These are phyloP conservation scores for Halictus rubicundus DNA, from an alignment of 1,140 invertebrate genomes.

Conservation along the genomic window DNA sequence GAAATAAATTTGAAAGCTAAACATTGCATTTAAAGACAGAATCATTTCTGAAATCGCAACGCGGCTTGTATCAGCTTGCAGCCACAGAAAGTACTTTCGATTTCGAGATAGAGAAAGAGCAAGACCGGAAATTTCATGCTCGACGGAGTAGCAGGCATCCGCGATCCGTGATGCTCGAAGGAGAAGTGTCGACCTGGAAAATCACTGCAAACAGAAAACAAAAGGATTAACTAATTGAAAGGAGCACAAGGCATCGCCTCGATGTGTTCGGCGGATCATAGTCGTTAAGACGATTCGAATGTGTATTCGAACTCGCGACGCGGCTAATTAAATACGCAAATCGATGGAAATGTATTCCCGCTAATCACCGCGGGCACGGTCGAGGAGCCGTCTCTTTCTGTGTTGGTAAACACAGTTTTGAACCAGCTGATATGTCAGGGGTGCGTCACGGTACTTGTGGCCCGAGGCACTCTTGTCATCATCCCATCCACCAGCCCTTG, in stretches of 20 bases:
- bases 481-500: too few relatives aligned
- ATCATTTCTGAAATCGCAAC: too few relatives aligned
- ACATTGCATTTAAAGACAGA: too few relatives aligned
- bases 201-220: background rate
- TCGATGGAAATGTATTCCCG: conserved; percentile 6
- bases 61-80: too few relatives aligned
- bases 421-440: background rate
- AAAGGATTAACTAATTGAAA: background rate
- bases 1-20: too few relatives aligned
- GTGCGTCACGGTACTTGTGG: too few relatives aligned
- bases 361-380: too few relatives aligned
- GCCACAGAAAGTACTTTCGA: background rate
- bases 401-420: background rate
- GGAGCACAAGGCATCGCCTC: background rate
- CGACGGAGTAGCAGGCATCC: background rate
- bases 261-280: too few relatives aligned
- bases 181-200: background rate
- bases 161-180: background rate
- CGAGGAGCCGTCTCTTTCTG: too few relatives aligned
- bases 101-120: background rate
- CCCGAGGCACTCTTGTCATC: too few relatives aligned
- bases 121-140: conserved; percentile 1
- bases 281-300: background rate
- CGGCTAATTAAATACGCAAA: background rate
- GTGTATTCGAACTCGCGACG: background rate